Evolutionary conservation across 2,113 vertebrate genomes (phyloP), one percentile per base, ranked within the genome.

Genomic region (Brevimyrus niger): DNA sequence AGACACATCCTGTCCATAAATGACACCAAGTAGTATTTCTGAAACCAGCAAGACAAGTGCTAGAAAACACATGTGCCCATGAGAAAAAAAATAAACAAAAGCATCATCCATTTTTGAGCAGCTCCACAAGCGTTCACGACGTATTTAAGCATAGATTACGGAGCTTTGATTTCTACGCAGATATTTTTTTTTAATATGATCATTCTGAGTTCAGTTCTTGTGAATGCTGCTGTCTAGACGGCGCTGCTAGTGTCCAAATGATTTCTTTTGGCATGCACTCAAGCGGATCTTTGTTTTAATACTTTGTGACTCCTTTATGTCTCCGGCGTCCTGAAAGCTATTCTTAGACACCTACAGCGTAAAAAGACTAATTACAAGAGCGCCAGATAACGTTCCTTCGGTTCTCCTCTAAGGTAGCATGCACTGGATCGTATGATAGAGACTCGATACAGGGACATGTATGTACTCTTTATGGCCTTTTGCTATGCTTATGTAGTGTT

Each of bases 311-410:
- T 87, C 48, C 50, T 87, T 51, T 38, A 53, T 35, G 85, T 53
- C 48, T 87, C 50, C 50, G 19, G 48, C 1, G 31, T 87, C 85
- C 50, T 35, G 85, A 10, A 53, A 35, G 85, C 85, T 87, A 87
- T 87, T 87, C 31, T 87, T 87, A 87, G 85, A 21, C 48, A 21
- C 27, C 27, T 48, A 15, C 85, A 87, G 50, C 21, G 85, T 87
- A 53, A 87, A 55, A 87, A 87, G 31, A 87, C 85, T 87, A 55
- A 87, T 87, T 87, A 53, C 48, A 27, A 10, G 15, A 35, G 50
- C 3, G 3, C 85, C 50, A 55, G 85, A 23, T 51, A 53, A 21
- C 35, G 35, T 21, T 53, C 47, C 50, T 35, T 6, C 85, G 3
- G 13, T 53, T 50, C 50, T 38, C 50, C 50, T 53, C 50, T 35